phyloP scores from a whole-genome alignment of 2,797 vertebrate genomes.

The Microctenopoma stevenorrisi region DNA sequence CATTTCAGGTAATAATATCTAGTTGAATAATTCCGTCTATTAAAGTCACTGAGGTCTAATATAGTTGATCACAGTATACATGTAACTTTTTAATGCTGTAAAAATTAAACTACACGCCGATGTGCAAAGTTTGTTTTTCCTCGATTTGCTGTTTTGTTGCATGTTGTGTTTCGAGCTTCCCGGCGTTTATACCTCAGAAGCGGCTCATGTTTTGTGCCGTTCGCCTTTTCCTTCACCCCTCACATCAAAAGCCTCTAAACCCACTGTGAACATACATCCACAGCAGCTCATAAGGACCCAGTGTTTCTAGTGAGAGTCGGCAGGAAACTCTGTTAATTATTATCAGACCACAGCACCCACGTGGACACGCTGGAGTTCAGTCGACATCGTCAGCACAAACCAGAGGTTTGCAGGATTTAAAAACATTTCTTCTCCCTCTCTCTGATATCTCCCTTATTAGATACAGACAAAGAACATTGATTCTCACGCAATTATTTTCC shows the following conservation, averaged over 20 bases:
- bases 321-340: slow-evolving; percentile 63
- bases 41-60: too few relatives aligned
- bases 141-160: not conserved
- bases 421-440: slow-evolving; percentile 50
- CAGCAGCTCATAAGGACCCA: slow-evolving; percentile 48
- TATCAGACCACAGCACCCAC: slow-evolving; percentile 36
- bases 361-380: slow-evolving; percentile 32
- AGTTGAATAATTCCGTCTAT: too few relatives aligned
- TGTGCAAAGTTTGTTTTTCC: too few relatives aligned
- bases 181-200: slow-evolving; percentile 9
- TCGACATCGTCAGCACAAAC: slow-evolving; percentile 42
- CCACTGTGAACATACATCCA: slow-evolving; percentile 39
- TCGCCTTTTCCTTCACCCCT: not conserved
- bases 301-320: slow-evolving; percentile 31
- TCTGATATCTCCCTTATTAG: slow-evolving; percentile 69
- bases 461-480: slow-evolving; percentile 61
- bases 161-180: slow-evolving; percentile 25
- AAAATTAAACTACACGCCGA: too few relatives aligned
- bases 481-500: slow-evolving; percentile 72
- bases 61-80: too few relatives aligned
- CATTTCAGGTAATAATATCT: too few relatives aligned
- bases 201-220: slow-evolving; percentile 13
- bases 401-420: slow-evolving; percentile 57
- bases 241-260: slow-evolving; percentile 55
- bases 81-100: too few relatives aligned